Evolutionary conservation across 2,888 invertebrate species (phyloP).

Genomic region (Minunthozetes semirufus): DNA sequence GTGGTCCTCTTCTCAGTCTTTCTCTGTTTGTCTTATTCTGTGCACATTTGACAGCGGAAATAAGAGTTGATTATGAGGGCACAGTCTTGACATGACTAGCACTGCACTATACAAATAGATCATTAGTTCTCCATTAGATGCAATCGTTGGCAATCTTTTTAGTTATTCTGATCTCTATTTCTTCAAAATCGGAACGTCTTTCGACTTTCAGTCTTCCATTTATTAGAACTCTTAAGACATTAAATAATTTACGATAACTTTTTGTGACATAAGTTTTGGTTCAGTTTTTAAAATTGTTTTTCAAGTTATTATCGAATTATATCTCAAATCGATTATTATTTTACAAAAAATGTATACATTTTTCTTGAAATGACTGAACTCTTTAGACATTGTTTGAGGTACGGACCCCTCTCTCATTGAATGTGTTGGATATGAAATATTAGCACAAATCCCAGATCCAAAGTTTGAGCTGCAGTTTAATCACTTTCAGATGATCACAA

Average conservation of each 20-base stretch:
- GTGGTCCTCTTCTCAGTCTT: too few relatives aligned
- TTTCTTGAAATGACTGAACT: not conserved
- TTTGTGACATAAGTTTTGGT: too few relatives aligned
- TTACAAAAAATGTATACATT: not conserved
- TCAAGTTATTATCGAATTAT: not conserved
- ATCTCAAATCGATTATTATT: not conserved
- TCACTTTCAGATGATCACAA: not conserved
- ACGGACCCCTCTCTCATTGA: too few relatives aligned
- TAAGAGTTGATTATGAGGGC: conserved; percentile 7
- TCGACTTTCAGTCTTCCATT: not conserved
- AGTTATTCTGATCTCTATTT: too few relatives aligned
- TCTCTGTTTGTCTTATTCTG: not conserved
- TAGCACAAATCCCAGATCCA: conserved; percentile 11
- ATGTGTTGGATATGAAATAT: not conserved
- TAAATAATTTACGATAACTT: not conserved
- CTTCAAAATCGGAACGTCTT: too few relatives aligned
- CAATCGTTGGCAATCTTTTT: not conserved
- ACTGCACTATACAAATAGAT: not conserved
- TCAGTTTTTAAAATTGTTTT: not conserved
- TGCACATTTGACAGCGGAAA: conserved; percentile 18
- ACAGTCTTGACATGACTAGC: not conserved
- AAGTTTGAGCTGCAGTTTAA: conserved; percentile 17
- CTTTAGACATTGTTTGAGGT: not conserved
- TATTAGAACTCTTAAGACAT: not conserved
- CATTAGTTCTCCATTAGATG: conserved; percentile 10